phyloP scores from a whole-genome alignment of 2,797 vertebrate genomes.

The Pitangus sulphuratus region DNA sequence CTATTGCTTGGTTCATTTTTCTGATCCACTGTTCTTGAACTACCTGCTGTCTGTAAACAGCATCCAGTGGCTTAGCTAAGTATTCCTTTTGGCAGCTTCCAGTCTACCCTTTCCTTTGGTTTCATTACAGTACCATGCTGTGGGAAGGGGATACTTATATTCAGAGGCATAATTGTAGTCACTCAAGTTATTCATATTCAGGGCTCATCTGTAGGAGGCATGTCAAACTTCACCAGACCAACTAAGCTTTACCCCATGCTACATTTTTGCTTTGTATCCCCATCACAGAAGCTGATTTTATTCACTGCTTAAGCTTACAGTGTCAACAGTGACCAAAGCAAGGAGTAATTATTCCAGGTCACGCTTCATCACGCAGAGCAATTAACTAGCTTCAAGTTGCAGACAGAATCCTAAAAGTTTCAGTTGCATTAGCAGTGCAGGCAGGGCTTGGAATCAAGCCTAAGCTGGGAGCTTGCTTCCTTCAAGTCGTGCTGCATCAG shows the following conservation, averaged over 20 bases:
- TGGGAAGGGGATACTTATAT: neutral
- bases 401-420: neutral
- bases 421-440: fast-evolving
- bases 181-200: neutral
- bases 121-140: neutral
- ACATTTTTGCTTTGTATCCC: neutral
- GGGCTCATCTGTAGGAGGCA: neutral
- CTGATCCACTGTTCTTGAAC: neutral
- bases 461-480: neutral
- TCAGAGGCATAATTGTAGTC: neutral
- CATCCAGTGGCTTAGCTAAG: neutral
- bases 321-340: neutral
- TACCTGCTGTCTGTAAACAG: neutral
- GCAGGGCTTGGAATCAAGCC: neutral
- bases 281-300: neutral
- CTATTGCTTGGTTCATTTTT: neutral
- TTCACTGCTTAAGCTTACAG: neutral
- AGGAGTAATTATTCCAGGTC: neutral
- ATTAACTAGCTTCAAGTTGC: neutral
- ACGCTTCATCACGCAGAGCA: neutral
- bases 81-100: neutral
- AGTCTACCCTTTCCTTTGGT: neutral
- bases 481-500: fast-evolving
- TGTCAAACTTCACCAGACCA: neutral
- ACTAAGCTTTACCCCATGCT: neutral